These are phyloP conservation scores for Aphaenogaster ashmeadi DNA, from an alignment of 1,140 invertebrate species.

Conservation along the genomic window DNA sequence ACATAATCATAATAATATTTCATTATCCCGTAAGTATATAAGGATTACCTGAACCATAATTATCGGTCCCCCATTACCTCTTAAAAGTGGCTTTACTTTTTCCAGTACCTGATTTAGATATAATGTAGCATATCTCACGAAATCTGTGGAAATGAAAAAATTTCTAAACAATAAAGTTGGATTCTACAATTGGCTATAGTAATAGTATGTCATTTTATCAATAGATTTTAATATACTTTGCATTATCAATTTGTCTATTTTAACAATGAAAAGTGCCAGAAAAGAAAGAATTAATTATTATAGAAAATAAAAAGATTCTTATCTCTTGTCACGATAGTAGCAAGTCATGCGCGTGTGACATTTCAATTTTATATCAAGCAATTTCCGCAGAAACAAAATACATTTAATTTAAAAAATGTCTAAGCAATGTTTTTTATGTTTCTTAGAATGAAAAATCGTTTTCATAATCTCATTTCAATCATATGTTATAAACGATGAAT, in stretches of 20 bases:
- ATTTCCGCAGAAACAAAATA: neutral
- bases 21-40: neutral
- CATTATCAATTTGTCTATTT: neutral
- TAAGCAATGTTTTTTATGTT: no score
- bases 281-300: neutral
- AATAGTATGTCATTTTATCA: neutral
- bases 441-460: no score
- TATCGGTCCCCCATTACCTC: constrained; percentile 80
- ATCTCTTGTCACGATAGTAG: neutral
- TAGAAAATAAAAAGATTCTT: neutral
- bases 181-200: constrained; percentile 10
- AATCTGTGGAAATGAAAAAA: constrained; percentile 58
- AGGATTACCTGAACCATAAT: constrained; percentile 80
- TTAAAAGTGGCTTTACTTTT: constrained; percentile 83
- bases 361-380: neutral
- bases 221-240: neutral
- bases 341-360: neutral
- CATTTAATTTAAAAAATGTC: neutral
- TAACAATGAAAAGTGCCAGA: neutral
- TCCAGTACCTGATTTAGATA: constrained; percentile 85
- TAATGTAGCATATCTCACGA: constrained; percentile 71
- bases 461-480: no score
- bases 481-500: no score
- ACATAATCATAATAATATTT: neutral
- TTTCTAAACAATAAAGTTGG: neutral